These are phyloP conservation scores for Steinernema carpocapsae DNA, from an alignment of 2,888 invertebrate species.

Conservation along the genomic window DNA sequence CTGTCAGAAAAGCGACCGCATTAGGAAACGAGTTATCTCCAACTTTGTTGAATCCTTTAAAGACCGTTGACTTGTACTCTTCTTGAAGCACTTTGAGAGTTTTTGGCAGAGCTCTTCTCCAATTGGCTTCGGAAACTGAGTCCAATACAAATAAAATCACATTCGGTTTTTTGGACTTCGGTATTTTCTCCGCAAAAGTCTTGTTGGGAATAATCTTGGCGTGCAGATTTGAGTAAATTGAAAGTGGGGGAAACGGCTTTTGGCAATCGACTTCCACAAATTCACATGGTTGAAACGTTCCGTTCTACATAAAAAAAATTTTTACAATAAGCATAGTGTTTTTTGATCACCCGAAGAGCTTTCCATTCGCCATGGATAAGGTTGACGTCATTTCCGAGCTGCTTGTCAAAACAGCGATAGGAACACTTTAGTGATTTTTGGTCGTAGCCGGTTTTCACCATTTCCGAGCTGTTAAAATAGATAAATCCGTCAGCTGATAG, in stretches of 20 bases:
- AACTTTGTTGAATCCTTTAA: conserved; percentile 70
- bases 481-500: conserved; percentile 46
- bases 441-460: conserved; percentile 39
- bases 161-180: conserved; percentile 49
- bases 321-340: neutral
- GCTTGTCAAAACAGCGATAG: conserved; percentile 58
- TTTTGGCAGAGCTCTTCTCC: conserved; percentile 67
- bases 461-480: conserved; percentile 45
- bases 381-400: conserved; percentile 48
- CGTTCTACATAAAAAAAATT: conserved; percentile 42
- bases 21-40: conserved; percentile 71
- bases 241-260: conserved; percentile 44
- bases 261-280: conserved; percentile 59
- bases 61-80: conserved; percentile 48
- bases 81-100: conserved; percentile 63
- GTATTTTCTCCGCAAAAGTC: neutral
- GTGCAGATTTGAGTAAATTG: conserved; percentile 61
- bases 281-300: conserved; percentile 48
- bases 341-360: conserved; percentile 40
- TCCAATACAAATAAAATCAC: conserved; percentile 71
- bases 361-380: conserved; percentile 52
- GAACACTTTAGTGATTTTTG: conserved; percentile 46
- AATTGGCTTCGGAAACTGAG: conserved; percentile 70
- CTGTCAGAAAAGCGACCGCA: conserved; percentile 69
- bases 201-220: conserved; percentile 45